Percentiles rank a stretch among this genome's conserved stretches.
phyloP scores from a whole-genome alignment of 2,113 vertebrate genomes.

The Clarias gariepinus region DNA sequence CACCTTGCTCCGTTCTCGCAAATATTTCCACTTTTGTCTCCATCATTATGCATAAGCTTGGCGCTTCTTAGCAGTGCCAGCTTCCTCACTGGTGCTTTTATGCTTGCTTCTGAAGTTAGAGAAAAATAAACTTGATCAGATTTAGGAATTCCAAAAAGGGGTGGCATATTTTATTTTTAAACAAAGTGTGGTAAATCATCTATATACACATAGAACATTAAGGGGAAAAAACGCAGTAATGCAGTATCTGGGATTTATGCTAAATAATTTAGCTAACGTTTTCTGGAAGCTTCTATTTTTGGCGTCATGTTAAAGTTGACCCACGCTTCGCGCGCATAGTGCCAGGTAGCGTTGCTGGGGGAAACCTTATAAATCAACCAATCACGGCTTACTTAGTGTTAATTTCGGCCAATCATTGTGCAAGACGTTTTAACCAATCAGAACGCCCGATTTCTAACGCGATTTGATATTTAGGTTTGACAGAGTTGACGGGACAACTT shows the following conservation, averaged over 20 bases:
- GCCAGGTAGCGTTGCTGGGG: background rate
- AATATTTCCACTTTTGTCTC: too few species aligned
- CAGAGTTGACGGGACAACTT: too few species aligned
- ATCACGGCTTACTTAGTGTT: background rate
- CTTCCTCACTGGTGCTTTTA: too few species aligned
- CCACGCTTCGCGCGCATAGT: background rate
- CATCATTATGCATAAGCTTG: too few species aligned
- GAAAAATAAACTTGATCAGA: too few species aligned
- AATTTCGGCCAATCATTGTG: background rate
- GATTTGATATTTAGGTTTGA: too few species aligned
- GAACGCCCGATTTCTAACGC: background rate
- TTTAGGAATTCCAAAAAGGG: too few species aligned
- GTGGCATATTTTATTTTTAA: too few species aligned
- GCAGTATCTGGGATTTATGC: background rate
- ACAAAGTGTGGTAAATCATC: background rate
- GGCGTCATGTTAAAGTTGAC: background rate
- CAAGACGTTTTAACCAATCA: background rate
- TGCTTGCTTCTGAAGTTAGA: too few species aligned
- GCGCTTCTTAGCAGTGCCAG: too few species aligned
- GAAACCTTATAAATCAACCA: background rate
- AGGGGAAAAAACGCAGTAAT: background rate
- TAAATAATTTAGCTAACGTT: background rate
- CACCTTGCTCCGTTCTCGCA: too few species aligned
- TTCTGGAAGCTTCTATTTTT: background rate
- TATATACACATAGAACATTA: background rate